Evolutionary conservation across 23 tunicate genomes (phyloP).

Genomic region (Trididemnum miniatum): DNA sequence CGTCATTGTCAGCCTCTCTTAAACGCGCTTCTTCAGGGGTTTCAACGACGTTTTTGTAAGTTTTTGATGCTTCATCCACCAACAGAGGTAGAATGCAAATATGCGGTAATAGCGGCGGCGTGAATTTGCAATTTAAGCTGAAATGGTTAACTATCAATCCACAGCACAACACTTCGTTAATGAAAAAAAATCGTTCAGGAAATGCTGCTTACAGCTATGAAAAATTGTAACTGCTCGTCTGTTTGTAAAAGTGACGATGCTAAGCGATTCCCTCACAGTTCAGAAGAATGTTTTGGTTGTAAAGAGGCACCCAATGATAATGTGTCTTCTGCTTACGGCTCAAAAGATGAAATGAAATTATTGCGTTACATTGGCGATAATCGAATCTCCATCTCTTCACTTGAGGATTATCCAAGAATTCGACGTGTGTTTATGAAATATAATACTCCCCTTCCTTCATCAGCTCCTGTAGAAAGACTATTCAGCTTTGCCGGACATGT

Average conservation of each 20-base stretch:
- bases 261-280: neutral
- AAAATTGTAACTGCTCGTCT: neutral
- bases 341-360: neutral
- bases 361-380: neutral
- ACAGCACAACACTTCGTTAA: neutral
- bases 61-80: neutral
- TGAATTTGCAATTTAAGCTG: neutral
- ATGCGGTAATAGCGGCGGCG: neutral
- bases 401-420: neutral
- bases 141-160: neutral
- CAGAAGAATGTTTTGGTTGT: neutral
- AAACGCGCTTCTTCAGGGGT: neutral
- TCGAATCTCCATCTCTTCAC: neutral
- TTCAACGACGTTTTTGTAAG: neutral
- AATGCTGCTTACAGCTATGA: neutral
- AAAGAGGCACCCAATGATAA: neutral
- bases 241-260: neutral
- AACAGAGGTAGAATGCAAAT: neutral
- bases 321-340: neutral
- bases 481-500: conserved; percentile 7
- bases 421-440: neutral
- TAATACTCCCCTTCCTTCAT: conserved; percentile 3
- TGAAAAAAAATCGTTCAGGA: neutral
- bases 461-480: conserved; percentile 2
- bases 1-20: neutral